Evolutionary conservation across 2,797 vertebrate genomes (phyloP).

Genomic region (Hyperoplus immaculatus): DNA sequence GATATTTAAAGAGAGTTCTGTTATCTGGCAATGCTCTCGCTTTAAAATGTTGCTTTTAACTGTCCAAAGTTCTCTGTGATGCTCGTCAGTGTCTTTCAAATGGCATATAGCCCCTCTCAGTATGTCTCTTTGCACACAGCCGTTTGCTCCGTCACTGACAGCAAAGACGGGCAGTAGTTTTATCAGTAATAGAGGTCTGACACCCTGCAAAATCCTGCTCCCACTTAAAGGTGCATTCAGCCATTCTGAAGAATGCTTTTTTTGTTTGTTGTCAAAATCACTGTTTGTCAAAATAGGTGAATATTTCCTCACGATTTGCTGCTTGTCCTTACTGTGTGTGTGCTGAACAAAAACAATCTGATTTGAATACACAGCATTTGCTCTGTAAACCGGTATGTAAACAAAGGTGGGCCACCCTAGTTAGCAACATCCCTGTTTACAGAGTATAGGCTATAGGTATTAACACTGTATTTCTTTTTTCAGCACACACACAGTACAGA

Average conservation of each 20-base stretch:
- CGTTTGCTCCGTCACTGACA: not conserved
- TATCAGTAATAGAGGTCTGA: slow-evolving; percentile 14
- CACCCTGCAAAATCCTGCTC: slow-evolving; percentile 23
- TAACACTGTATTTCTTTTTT: not conserved
- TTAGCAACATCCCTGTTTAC: no score
- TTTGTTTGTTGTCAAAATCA: no score
- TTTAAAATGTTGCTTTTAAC: slow-evolving; percentile 11
- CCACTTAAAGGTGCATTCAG: slow-evolving; percentile 7
- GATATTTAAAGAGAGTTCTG: slow-evolving; percentile 17
- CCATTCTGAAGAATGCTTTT: no score
- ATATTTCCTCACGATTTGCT: no score
- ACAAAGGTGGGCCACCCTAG: no score
- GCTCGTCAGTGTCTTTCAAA: not conserved
- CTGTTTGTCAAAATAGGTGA: no score
- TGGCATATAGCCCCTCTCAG: not conserved
- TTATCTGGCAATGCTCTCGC: slow-evolving; percentile 6
- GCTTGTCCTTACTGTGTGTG: no score
- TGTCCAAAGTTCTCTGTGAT: not conserved
- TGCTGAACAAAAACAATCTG: no score
- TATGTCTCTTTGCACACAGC: slow-evolving; percentile 3
- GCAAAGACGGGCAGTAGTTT: not conserved
- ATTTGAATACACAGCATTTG: no score
- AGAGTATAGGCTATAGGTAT: no score
- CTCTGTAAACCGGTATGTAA: no score
- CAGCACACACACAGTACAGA: no score